Evolutionary conservation across 2,888 invertebrate genomes (phyloP), one percentile per base, ranked within the genome.

Genomic region (Unio delphinus): DNA sequence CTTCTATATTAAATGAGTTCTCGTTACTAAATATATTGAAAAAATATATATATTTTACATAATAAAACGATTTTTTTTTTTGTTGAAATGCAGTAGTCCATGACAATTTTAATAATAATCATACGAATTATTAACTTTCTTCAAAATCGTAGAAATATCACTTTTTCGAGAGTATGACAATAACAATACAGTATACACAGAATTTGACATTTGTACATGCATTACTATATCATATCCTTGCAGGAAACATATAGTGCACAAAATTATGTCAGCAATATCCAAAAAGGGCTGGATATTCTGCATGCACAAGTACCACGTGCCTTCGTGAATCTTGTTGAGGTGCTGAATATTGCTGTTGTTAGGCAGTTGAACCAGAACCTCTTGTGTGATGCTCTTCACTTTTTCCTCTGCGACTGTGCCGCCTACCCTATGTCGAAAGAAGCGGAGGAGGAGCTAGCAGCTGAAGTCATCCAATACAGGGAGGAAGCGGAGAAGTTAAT

Each of bases 321-420:
- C 15, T 85, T 90, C 67, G 85, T 90, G 55, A 89, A 89, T 68
- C 73, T 90, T 34, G 87, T 90, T 4, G 79, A 85, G 65, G 82
- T 88, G 30, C 78, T 90, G 7, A 86, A 89, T 67, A 81, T 87
- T 34, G 82, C 83, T 59, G 74, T 86, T 7, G 76, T 82, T n/a
- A 74, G 79, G 55, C 63, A 81, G 26, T 75, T 86, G 20, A 83
- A 80, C 65, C 60, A 73, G 6, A 80, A 79, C 17, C 63, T 82
- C 0, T 61, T 84, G 64, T 86, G 86, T 65, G 67, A 81, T 23
- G 60, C 78, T 1, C 65, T 83, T 17, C 86, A 86, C 69, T 62
- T 75, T 84, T 75, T 78, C 28, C 59, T 78, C 30, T 86, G 86
- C 68, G 64, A 65, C 23, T 86, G 86, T 69, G 84, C 81, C 7